Base-by-base conservation (phyloP, 2,888 invertebrate species). In the Sturmia bella region DNA sequence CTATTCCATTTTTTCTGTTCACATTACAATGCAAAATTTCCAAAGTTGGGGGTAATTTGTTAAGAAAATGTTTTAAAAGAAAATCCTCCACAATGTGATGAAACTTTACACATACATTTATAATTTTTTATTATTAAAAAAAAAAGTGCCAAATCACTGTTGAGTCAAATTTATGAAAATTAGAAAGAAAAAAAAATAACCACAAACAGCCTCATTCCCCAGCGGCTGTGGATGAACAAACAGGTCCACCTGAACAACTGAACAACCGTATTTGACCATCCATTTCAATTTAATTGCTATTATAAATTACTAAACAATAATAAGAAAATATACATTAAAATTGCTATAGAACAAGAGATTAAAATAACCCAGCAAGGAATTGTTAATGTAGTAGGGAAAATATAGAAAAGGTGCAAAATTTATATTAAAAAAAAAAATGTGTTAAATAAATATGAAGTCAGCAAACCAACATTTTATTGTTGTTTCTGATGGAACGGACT, bases 151-250 rank as follows among this genome's bases (percentile, higher is more conserved):
- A 74, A 82, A 82, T 82, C 82, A 74, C 43, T 64, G 82, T 82
- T 77, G 74, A 82, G 73, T 82, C 82, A 82, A 78, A 82, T 82
- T 82, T 82, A 82, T 82, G 73, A 82, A 82, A 78, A 82, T 82
- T 82, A 82, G 74, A 82, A 81, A 73, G 56, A 75, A 78, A 82
- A 78, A 82, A 81, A 73, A 52, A 75, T 54, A 64, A 78, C 9
- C 45, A 66, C 9, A 66, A 50, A 64, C 41, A 64, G 48, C 45
- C 63, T 17, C 63, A 21, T n/a, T 15, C 12, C 39, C 32, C 59
- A 57, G 57, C 39, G 5, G 0, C 52, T 61, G 52, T 45, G 21
- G 17, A 7, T 45, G 19, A 15, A 0, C 50, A 52, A 56, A 13
- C 3, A 21, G 11, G 13, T 41, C 39, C 56, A 27, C 39, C 32